phyloP scores from a whole-genome alignment of 1,140 invertebrate species.

The Heliconius hermathena region DNA sequence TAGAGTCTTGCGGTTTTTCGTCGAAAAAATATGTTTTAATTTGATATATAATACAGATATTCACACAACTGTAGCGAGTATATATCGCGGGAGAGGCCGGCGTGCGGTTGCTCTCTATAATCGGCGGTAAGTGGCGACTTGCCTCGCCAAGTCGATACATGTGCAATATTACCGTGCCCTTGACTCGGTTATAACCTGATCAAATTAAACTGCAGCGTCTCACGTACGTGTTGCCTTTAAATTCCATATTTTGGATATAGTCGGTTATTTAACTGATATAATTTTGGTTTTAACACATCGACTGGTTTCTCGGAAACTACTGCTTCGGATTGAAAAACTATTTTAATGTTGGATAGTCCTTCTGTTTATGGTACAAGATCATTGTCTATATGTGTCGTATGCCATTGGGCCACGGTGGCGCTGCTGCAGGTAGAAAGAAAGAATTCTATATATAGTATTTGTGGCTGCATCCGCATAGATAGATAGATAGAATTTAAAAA shows the following conservation, averaged over 20 bases:
- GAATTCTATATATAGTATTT: too few relatives aligned
- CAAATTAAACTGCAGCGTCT: not conserved
- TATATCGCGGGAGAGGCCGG: not conserved
- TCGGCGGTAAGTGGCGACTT: not conserved
- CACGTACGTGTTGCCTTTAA: not conserved
- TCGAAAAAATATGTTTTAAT: too few relatives aligned
- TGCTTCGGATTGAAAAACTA: too few relatives aligned
- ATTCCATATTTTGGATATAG: not conserved
- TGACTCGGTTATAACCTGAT: not conserved
- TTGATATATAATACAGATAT: not conserved
- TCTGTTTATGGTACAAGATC: too few relatives aligned
- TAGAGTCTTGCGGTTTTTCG: too few relatives aligned
- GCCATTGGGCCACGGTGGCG: too few relatives aligned
- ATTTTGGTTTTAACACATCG: not conserved
- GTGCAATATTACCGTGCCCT: not conserved
- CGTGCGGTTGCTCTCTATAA: not conserved
- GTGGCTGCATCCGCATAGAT: too few relatives aligned
- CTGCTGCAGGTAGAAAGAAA: too few relatives aligned
- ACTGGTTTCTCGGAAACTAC: not conserved
- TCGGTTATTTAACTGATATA: not conserved
- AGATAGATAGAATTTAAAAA: too few relatives aligned
- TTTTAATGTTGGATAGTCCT: too few relatives aligned
- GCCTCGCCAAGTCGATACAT: not conserved
- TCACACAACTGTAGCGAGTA: not conserved
- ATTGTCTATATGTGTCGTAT: too few relatives aligned